A percentile compares a stretch with the other conserved stretches of the same genome.
Evolutionary conservation across 2,797 vertebrate species (phyloP).

Genomic region (Zenarchopterus dispar): DNA sequence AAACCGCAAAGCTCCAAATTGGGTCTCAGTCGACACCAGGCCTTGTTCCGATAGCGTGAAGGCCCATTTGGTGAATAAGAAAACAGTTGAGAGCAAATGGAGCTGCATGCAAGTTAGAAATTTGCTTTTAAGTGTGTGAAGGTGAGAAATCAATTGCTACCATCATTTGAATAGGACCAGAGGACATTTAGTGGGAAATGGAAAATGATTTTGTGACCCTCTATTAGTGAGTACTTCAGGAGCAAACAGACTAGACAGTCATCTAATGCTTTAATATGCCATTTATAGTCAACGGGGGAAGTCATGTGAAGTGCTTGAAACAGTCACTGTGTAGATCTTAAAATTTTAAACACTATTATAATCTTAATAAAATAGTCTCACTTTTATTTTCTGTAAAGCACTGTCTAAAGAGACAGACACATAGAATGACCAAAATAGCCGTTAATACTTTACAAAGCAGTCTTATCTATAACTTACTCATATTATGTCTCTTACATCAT

Average conservation of each 20-base stretch:
- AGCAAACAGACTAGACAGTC: conserved; percentile 12
- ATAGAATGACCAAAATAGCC: no score
- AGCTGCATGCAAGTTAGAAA: conserved; percentile 12
- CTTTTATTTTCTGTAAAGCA: no score
- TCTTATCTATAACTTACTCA: no score
- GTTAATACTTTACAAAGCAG: no score
- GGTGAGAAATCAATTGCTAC: conserved; percentile 16
- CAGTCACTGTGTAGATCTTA: conserved; percentile 1
- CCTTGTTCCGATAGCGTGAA: conserved; percentile 48
- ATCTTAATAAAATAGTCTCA: no score
- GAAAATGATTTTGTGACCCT: conserved; percentile 20
- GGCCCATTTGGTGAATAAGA: conserved; percentile 28
- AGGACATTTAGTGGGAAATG: conserved; percentile 13
- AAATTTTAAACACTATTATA: no score
- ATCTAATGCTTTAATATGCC: neutral
- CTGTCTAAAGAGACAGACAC: no score
- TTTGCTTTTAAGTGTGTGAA: conserved; percentile 7
- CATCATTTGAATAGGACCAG: conserved; percentile 16
- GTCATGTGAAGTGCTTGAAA: neutral
- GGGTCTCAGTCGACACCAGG: conserved; percentile 41
- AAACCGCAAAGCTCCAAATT: conserved; percentile 56
- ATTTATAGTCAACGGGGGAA: neutral
- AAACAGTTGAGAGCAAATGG: conserved; percentile 29
- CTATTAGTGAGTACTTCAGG: conserved; percentile 3
- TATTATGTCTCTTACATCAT: no score